Evolutionary conservation across 2,888 invertebrate genomes (phyloP).

Genomic region (Archips crataeganus): DNA sequence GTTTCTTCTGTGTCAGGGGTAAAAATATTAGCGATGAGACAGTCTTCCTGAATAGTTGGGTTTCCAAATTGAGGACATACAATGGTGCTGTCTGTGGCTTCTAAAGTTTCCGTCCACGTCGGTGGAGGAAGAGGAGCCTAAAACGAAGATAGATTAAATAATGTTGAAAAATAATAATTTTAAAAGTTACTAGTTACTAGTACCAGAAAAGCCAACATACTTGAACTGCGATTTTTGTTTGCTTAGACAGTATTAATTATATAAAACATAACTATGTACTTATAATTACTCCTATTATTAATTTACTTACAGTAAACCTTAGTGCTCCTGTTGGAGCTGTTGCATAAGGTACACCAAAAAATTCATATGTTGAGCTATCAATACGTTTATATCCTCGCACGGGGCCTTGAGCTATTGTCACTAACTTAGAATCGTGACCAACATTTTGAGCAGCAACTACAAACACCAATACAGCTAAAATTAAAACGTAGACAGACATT

Average conservation of each 20-base stretch:
- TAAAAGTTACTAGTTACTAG: too few relatives aligned
- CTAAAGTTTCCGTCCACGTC: constrained; percentile 7
- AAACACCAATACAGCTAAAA: not conserved
- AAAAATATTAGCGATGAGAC: constrained; percentile 19
- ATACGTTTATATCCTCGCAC: not conserved
- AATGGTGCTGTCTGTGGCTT: constrained; percentile 9
- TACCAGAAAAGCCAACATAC: too few relatives aligned
- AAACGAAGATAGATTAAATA: not conserved
- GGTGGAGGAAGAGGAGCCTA: constrained; percentile 5
- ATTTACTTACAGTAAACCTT: not conserved
- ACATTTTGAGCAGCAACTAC: not conserved
- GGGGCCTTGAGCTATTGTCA: constrained; percentile 7
- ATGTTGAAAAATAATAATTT: not conserved
- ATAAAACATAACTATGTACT: too few relatives aligned
- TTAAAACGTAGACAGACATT: not conserved
- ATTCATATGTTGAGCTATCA: not conserved
- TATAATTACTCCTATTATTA: not conserved
- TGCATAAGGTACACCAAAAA: constrained; percentile 17
- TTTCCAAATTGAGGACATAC: not conserved
- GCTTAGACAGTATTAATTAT: too few relatives aligned
- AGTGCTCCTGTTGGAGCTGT: not conserved
- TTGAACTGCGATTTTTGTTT: too few relatives aligned
- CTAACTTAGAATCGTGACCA: constrained; percentile 1
- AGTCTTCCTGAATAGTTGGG: constrained; percentile 1
- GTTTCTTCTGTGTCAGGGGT: constrained; percentile 2